A percentile compares a stretch with the other conserved stretches of the same genome.
Conservation (phyloP, 2,888 invertebrate species). For the Rhagonycha lutea region DNA sequence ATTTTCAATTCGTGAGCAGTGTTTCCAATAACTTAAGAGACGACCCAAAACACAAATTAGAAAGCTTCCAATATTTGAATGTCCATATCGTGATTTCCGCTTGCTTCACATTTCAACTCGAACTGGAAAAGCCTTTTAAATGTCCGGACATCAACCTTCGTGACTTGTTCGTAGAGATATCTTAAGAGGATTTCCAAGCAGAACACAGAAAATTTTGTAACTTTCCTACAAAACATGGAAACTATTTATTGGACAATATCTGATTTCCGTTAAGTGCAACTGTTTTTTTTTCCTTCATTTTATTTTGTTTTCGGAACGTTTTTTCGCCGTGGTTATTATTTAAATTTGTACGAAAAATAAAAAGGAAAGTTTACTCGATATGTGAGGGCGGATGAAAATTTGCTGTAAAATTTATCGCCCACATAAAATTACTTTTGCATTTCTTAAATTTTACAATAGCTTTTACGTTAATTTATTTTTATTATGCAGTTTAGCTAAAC, state of each 20-base stretch:
- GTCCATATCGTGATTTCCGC: slow-evolving; percentile 1
- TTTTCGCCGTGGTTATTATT: slow-evolving; percentile 5
- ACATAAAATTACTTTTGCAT: slow-evolving; percentile 17
- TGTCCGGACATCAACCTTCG: slow-evolving; percentile 1
- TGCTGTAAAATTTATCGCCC: slow-evolving; percentile 10
- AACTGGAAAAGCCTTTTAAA: slow-evolving; percentile 1
- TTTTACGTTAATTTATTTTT: slow-evolving; percentile 3
- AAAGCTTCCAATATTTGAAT: neutral
- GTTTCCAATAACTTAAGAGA: neutral
- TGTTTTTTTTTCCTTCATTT: neutral
- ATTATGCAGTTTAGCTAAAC: neutral
- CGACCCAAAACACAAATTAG: neutral
- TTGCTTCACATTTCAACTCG: neutral
- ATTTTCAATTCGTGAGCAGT: neutral
- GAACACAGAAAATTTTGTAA: neutral
- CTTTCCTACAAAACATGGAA: neutral
- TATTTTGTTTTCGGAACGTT: neutral
- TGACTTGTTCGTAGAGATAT: neutral
- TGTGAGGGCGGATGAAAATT: neutral
- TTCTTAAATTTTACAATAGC: slow-evolving; percentile 14
- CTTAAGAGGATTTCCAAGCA: neutral
- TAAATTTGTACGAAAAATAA: neutral
- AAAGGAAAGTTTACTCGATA: neutral
- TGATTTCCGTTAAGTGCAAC: neutral
- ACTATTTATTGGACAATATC: neutral